phyloP scores from a whole-genome alignment of 2,797 vertebrate genomes.

The Poecilia velifera region DNA sequence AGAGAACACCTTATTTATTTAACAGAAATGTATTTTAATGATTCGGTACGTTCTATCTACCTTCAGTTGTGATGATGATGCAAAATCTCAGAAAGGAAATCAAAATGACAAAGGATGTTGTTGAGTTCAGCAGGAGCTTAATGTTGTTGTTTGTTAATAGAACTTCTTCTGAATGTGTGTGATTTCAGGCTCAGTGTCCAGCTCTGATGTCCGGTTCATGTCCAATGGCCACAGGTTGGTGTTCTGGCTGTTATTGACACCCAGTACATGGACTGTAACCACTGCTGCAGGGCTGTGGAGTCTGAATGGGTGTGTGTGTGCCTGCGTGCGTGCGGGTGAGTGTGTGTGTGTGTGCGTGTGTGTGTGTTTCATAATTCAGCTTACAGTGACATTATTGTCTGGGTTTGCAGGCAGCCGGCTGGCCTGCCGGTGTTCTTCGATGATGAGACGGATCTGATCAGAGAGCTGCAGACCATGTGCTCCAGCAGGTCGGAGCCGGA shows the following conservation, averaged over 20 bases:
- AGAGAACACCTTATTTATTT: not conserved
- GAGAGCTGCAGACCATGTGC: slow-evolving; percentile 93
- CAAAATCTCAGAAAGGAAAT: not conserved
- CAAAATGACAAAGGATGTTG: not conserved
- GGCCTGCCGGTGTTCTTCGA: slow-evolving; percentile 87
- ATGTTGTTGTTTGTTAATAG: not conserved
- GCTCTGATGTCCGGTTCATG: slow-evolving; percentile 67
- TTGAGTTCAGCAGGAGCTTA: not conserved
- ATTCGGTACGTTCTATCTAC: not conserved
- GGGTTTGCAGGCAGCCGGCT: slow-evolving; percentile 65
- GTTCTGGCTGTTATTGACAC: not conserved
- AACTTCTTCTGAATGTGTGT: not conserved
- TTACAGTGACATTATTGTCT: not conserved
- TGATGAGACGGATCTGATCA: slow-evolving; percentile 90
- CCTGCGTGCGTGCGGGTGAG: too few relatives aligned
- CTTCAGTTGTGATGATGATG: not conserved
- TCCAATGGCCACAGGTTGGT: slow-evolving; percentile 73
- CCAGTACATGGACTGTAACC: not conserved
- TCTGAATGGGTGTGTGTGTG: not conserved
- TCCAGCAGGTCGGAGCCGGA: slow-evolving; percentile 96
- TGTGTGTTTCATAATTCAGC: too few relatives aligned
- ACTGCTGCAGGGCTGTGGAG: not conserved
- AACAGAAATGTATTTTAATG: not conserved
- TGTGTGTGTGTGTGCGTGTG: not conserved
- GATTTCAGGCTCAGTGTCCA: slow-evolving; percentile 71